Base-by-base conservation (phyloP, 2,888 invertebrate species). In the Zhuqinia jingwanae region DNA sequence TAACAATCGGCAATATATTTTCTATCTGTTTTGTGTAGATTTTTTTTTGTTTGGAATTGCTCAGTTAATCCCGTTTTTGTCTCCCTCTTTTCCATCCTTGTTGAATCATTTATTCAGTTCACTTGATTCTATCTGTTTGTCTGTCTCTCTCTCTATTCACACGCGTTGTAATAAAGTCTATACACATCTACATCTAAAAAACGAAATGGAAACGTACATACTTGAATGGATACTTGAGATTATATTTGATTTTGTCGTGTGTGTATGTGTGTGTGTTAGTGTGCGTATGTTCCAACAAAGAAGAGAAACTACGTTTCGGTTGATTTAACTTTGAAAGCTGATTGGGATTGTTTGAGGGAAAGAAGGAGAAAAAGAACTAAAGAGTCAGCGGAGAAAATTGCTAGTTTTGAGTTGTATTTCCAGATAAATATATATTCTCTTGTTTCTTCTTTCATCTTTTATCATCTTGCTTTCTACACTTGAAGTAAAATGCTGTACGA, bases 61-160 rank as follows among this genome's bases (percentile, higher is more conserved):
- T 50, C 50, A 27, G 50, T 73, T 73, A 50, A 50, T 73, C 50
- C 27, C 22, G 2, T 50, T 73, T 70, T 27, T 27, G 30, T 73
- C 50, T 53, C 73, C 15, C 2, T 22, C 11, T 50, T 45, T 73
- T 70, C 22, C 73, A 73, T 53, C 53, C 73, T 50, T 73, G 25
- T 22, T n/a, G 53, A 73, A 73, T 25, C 70, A 53, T 50, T 73
- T 20, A 27, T 73, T 73, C 73, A 73, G 20, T 73, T 53, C 73
- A 53, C 17, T 70, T 50, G 50, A 73, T 8, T 70, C 25, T 47
- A 17, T 73, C 30, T 20, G 8, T 68, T 17, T 60, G 1, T n/a
- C n/a, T n/a, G n/a, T 70, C 47, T 42, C 15, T 68, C 22, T 13
- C 22, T 1, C 25, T 17, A 45, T 70, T 70, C 70, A 70, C 50